Base-by-base conservation (phyloP, 2,888 invertebrate genomes). In the Agonopterix heracliana region DNA sequence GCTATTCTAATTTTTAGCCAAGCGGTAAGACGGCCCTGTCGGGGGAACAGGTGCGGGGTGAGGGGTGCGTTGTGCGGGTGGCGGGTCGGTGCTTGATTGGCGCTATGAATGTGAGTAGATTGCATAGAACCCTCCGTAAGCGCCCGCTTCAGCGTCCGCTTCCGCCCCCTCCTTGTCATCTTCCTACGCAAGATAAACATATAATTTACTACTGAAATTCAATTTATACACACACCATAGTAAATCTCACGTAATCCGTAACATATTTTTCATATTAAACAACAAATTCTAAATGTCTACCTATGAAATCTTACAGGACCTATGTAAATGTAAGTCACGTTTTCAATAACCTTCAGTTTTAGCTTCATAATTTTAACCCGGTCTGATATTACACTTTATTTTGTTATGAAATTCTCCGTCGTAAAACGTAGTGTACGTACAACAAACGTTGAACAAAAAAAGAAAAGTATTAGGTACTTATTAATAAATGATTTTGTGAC, bases 271-370 rank as follows among this genome's bases (percentile, higher is more conserved):
- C 46, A 50, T 53, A n/a, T n/a, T n/a, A 49, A 49, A 46, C 50
- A 52, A 49, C 45, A 41, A 40, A 41, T 62, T 63, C 60, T 64
- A 61, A 66, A 66, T 64, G 64, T 71, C 62, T 70, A 62, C 67
- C 58, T 71, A 74, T 70, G 68, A 76, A 80, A 78, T 76, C 74
- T 76, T 65, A 73, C 78, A 77, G 71, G 71, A 71, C 72, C 80
- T 70, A 81, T 85, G 83, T 85, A 85, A 84, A 87, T 86, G 87
- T 86, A 83, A 82, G 86, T 85, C 87, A 88, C 87, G 87, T 87
- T 83, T 88, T 86, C 87, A 88, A 88, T 88, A 88, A 86, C 85
- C 80, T 82, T 81, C 86, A 84, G 84, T 87, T 87, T 87, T 82
- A 85, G 85, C 84, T 84, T 87, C 86, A 86, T 86, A 86, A 86